phyloP scores from a whole-genome alignment of 1,140 invertebrate genomes.

The Neomicropteryx cornuta region DNA sequence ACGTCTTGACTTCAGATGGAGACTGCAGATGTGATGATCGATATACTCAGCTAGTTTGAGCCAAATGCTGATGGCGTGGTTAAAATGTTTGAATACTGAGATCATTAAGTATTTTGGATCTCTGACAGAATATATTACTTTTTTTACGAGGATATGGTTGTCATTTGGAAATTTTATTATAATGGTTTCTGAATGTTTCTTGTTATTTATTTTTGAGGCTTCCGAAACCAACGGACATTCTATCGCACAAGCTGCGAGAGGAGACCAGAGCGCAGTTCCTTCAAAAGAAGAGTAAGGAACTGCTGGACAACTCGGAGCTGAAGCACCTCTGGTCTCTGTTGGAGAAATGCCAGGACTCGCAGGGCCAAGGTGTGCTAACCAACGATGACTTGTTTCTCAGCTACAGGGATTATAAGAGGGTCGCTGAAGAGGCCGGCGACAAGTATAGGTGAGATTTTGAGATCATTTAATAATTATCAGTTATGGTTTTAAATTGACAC shows the following conservation, averaged over 20 bases:
- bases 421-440: constrained; percentile 53
- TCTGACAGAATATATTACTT: no score
- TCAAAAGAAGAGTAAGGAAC: constrained; percentile 68
- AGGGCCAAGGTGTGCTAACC: constrained; percentile 37
- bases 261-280: constrained; percentile 78
- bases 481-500: no score
- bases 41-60: no score
- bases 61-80: no score
- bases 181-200: no score
- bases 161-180: no score
- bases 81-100: no score
- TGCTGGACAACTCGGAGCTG: constrained; percentile 79
- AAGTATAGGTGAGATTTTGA: constrained; percentile 56
- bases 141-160: no score
- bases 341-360: constrained; percentile 65
- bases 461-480: no score
- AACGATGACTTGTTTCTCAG: constrained; percentile 75
- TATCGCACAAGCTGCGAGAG: constrained; percentile 72
- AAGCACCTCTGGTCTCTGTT: constrained; percentile 75
- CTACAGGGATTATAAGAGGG: constrained; percentile 74
- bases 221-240: constrained; percentile 61
- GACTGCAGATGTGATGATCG: no score
- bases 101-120: no score
- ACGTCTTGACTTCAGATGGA: no score
- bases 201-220: constrained; percentile 75